These are phyloP conservation scores for Ectropis grisescens DNA, from an alignment of 1,140 invertebrate genomes.

Conservation along the genomic window DNA sequence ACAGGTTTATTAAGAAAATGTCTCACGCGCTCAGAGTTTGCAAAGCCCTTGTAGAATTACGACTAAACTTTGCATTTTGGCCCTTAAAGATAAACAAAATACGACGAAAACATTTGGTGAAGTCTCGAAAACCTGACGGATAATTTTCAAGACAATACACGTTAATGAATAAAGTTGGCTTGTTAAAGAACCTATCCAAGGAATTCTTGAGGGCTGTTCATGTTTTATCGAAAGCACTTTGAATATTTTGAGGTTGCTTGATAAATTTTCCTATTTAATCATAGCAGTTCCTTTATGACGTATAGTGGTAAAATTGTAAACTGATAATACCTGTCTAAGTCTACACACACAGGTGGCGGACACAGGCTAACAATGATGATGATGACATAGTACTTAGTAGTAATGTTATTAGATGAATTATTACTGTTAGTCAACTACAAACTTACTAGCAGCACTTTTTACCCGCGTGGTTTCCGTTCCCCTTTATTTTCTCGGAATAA, in stretches of 20 bases:
- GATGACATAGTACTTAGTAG: too few relatives aligned
- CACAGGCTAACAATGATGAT: too few relatives aligned
- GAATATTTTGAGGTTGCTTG: conserved; percentile 23
- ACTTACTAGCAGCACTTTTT: too few relatives aligned
- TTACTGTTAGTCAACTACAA: too few relatives aligned
- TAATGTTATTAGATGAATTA: too few relatives aligned
- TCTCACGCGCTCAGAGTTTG: conserved; percentile 1
- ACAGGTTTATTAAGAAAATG: too few relatives aligned
- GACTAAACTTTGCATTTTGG: conserved; percentile 33
- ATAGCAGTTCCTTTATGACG: too few relatives aligned
- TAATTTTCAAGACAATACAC: conserved; percentile 64
- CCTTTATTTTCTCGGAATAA: too few relatives aligned
- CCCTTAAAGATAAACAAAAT: conserved; percentile 49
- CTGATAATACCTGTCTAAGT: too few relatives aligned
- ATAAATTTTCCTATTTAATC: background rate
- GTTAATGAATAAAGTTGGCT: conserved; percentile 65
- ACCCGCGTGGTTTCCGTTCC: too few relatives aligned
- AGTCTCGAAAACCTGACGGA: conserved; percentile 52
- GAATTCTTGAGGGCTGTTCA: conserved; percentile 54
- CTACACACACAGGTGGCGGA: too few relatives aligned
- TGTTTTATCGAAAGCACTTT: conserved; percentile 38
- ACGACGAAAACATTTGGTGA: conserved; percentile 47
- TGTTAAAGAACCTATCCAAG: conserved; percentile 57
- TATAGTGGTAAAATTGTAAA: too few relatives aligned
- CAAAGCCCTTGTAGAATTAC: conserved; percentile 26